These are phyloP conservation scores for Paramormyrops kingsleyae DNA, from an alignment of 2,113 vertebrate species.

Conservation along the genomic window DNA sequence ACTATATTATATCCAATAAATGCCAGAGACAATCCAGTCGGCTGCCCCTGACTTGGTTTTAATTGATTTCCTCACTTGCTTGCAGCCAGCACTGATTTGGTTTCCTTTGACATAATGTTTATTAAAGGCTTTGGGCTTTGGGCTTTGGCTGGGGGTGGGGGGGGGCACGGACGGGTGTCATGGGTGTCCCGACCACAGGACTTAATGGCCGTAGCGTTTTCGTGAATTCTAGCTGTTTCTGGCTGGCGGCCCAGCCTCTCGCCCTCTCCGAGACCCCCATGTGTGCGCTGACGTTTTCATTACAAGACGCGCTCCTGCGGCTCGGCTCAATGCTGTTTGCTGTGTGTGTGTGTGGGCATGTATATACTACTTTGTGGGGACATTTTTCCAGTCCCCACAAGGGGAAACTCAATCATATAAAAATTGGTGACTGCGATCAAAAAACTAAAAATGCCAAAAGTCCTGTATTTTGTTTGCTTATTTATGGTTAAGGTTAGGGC, in stretches of 20 bases:
- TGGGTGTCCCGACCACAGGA: not conserved
- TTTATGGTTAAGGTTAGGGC: not conserved
- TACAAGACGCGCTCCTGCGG: not conserved
- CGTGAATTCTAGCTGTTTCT: not conserved
- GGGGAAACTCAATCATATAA: not conserved
- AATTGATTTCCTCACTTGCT: constrained; percentile 88
- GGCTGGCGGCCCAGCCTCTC: not conserved
- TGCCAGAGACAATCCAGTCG: constrained; percentile 85
- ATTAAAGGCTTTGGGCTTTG: constrained; percentile 79
- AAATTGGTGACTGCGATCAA: not conserved
- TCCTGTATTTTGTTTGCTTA: not conserved
- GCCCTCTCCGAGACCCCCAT: not conserved
- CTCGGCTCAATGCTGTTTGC: not conserved
- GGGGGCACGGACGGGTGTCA: not conserved
- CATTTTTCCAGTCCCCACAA: not conserved
- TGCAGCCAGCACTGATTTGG: constrained; percentile 73
- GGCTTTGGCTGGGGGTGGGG: constrained; percentile 10
- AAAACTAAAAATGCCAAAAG: not conserved
- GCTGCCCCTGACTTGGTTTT: constrained; percentile 85
- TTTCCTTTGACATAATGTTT: constrained; percentile 82
- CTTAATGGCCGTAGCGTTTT: not conserved
- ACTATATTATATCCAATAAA: constrained; percentile 90
- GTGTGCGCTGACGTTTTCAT: not conserved
- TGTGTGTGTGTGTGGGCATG: not conserved
- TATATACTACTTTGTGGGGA: not conserved